Conservation (phyloP, 2,888 invertebrate genomes). For the Protula sp. region DNA sequence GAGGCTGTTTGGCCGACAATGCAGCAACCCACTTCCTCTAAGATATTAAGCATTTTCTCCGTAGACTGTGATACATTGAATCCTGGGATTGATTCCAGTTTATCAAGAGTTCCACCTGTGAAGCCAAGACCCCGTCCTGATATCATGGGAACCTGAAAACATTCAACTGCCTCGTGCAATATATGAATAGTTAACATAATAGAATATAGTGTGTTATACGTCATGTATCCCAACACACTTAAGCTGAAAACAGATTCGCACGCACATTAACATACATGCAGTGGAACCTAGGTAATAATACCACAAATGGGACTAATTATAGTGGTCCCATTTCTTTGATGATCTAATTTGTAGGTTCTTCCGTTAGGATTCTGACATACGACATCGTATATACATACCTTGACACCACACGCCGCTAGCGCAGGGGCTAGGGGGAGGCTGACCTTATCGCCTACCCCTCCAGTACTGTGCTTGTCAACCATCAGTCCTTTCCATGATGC, state of each 20-base stretch:
- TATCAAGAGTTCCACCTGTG: constrained; percentile 61
- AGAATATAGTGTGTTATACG: too few relatives aligned
- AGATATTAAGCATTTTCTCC: constrained; percentile 46
- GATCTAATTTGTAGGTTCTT: too few relatives aligned
- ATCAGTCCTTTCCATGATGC: constrained; percentile 34
- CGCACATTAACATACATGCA: too few relatives aligned
- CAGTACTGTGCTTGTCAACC: too few relatives aligned
- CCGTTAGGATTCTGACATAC: too few relatives aligned
- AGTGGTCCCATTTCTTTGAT: too few relatives aligned
- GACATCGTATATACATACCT: constrained; percentile 44
- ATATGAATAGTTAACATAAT: too few relatives aligned
- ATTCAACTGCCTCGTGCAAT: too few relatives aligned
- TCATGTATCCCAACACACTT: too few relatives aligned
- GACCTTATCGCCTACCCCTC: constrained; percentile 61
- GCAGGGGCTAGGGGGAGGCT: constrained; percentile 59
- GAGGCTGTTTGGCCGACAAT: constrained; percentile 57
- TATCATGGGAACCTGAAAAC: constrained; percentile 58
- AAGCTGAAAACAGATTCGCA: too few relatives aligned
- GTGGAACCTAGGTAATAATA: too few relatives aligned
- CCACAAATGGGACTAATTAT: too few relatives aligned
- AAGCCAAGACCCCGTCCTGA: constrained; percentile 58
- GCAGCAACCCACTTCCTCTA: constrained; percentile 57
- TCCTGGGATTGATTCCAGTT: constrained; percentile 59
- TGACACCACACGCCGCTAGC: constrained; percentile 58
- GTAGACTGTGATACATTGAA: constrained; percentile 45